A percentile compares a stretch with the other conserved stretches of the same genome.
These are phyloP conservation scores for Augiades crinisus DNA, from an alignment of 2,888 invertebrate genomes.

Conservation along the genomic window DNA sequence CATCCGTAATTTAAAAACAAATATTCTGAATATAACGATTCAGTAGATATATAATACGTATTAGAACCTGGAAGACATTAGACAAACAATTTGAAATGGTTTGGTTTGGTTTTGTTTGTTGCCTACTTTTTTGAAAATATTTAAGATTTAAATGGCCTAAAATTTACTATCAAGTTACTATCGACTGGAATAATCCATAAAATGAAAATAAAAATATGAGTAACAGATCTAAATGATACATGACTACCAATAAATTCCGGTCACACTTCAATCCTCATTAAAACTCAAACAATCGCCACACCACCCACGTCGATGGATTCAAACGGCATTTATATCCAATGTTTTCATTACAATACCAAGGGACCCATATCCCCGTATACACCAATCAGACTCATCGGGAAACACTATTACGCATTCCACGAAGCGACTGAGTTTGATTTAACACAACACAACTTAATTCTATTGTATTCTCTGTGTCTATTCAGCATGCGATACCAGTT, in stretches of 20 bases:
- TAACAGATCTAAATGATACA: no score
- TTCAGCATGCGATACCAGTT: constrained; percentile 40
- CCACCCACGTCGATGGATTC: constrained; percentile 23
- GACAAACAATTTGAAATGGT: no score
- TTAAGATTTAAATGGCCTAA: no score
- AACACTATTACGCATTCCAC: constrained; percentile 35
- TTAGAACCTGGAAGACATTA: no score
- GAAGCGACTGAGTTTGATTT: constrained; percentile 38
- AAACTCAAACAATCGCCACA: constrained; percentile 12
- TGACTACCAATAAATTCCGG: constrained; percentile 12
- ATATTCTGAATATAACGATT: no score
- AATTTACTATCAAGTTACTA: no score
- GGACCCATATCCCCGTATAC: constrained; percentile 17
- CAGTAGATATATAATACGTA: no score
- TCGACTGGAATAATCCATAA: no score
- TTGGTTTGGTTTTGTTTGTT: no score
- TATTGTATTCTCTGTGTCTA: constrained; percentile 40
- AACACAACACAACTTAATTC: constrained; percentile 44
- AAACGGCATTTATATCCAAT: constrained; percentile 11
- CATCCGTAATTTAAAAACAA: no score
- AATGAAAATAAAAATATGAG: no score
- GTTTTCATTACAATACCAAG: constrained; percentile 25
- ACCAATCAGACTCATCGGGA: constrained; percentile 21
- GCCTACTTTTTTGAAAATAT: no score
- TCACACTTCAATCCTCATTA: constrained; percentile 13